These are phyloP conservation scores for Meteorus cinctellus DNA, from an alignment of 2,888 invertebrate species.

Conservation along the genomic window DNA sequence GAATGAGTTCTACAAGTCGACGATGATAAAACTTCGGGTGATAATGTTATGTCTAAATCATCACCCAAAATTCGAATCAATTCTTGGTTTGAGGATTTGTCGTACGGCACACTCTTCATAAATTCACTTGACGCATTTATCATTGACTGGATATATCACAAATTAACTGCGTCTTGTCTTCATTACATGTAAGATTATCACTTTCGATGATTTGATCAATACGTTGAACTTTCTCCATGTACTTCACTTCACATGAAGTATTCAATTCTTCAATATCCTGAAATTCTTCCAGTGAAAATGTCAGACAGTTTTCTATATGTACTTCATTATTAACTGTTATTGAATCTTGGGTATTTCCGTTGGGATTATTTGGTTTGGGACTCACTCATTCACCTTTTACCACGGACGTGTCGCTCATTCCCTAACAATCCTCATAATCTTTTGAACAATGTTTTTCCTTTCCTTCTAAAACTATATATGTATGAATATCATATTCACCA, in stretches of 20 bases:
- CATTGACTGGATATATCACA: neutral
- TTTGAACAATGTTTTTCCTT: neutral
- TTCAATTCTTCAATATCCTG: neutral
- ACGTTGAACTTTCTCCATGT: neutral
- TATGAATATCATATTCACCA: neutral
- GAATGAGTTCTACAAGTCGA: slow-evolving; percentile 13
- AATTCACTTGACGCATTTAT: neutral
- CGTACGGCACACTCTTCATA: neutral
- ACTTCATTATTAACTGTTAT: neutral
- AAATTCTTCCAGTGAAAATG: neutral
- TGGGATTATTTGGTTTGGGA: neutral
- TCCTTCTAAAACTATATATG: neutral
- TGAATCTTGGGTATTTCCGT: neutral
- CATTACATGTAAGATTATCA: neutral
- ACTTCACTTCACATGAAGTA: neutral
- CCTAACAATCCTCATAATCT: neutral
- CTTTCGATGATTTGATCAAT: neutral
- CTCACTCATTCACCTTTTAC: neutral
- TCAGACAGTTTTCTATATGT: neutral
- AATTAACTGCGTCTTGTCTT: neutral
- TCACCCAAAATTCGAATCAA: neutral
- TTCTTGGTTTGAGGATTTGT: neutral
- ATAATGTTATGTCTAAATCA: neutral
- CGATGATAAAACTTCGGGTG: neutral
- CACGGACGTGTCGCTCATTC: neutral